Base-by-base conservation (phyloP, 2,797 vertebrate genomes). In the Odontamblyopus rebecca region DNA sequence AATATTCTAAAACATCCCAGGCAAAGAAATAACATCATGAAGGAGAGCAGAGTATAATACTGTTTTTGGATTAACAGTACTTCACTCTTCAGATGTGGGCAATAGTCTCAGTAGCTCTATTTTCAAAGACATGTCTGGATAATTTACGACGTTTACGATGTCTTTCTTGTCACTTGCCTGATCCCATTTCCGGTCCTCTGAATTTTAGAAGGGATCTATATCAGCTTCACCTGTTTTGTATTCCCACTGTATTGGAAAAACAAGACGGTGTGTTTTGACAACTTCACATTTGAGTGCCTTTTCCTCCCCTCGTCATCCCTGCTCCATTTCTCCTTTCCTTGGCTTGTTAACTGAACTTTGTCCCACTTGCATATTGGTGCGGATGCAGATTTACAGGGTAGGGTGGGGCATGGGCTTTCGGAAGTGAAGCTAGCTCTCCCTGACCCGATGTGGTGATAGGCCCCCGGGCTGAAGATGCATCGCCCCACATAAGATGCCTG, bases 111-210 rank as follows among this genome's bases (percentile, higher is more conserved):
- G 80, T 61, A 57, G 75, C 78, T 92, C 84, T 32, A 75, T 76
- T 92, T 93, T 93, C 92, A 92, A 92, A 93, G 89, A 83, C 76
- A 35, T 68, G 68, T 68, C 70, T 44, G 59, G 77, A 91, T 89
- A 81, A 90, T 82, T 74, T 76, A 79, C 72, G 82, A 84, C 56
- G 63, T 90, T 89, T 83, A 80, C 87, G 82, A 86, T 89, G 71
- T 87, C 51, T 77, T 73, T 68, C 76, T 76, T 79, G 30, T 86
- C 82, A 82, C 90, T 90, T 87, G 87, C 82, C 81, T 86, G 72
- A 84, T 85, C 79, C 79, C 72, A 23, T 90, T 92, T 91, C 91
- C 89, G 86, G 89, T 70, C 83, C 82, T 82, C 81, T 84, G 85
- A 89, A 82, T 82, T 48, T 59, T 9, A 76, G 73, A 79, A 73